These are phyloP conservation scores for Fragum sueziense DNA, from an alignment of 2,888 invertebrate genomes.

Conservation along the genomic window DNA sequence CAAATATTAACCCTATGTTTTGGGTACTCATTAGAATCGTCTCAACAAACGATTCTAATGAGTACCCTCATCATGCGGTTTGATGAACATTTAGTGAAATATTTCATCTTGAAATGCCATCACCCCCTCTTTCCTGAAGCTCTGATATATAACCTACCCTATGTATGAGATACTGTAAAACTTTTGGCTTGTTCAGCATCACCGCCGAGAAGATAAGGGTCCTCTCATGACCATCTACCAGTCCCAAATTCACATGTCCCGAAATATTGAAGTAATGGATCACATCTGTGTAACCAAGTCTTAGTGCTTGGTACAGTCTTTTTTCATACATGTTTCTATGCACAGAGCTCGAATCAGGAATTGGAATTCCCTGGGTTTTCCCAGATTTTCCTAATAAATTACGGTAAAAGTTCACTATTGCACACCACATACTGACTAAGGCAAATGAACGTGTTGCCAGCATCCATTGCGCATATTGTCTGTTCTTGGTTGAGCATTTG, in stretches of 20 bases:
- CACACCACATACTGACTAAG: conserved; percentile 79
- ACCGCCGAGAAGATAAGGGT: conserved; percentile 79
- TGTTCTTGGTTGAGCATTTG: conserved; percentile 77
- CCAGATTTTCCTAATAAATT: conserved; percentile 65
- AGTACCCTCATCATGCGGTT: too few relatives aligned
- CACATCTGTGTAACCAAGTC: conserved; percentile 78
- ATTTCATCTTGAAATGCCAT: too few relatives aligned
- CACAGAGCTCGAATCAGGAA: conserved; percentile 27
- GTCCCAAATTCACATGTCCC: conserved; percentile 68
- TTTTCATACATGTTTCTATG: conserved; percentile 63
- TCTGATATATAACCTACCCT: conserved; percentile 66
- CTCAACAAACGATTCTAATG: too few relatives aligned
- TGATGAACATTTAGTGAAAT: too few relatives aligned
- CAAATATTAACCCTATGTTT: too few relatives aligned
- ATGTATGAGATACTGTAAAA: conserved; percentile 75
- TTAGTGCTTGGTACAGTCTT: conserved; percentile 74
- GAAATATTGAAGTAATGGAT: conserved; percentile 77
- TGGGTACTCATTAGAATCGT: too few relatives aligned
- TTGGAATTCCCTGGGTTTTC: conserved; percentile 27
- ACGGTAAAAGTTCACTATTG: conserved; percentile 79
- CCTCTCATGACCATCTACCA: conserved; percentile 73
- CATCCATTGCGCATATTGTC: conserved; percentile 80
- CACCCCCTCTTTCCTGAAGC: too few relatives aligned
- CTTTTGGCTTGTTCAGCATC: conserved; percentile 77
- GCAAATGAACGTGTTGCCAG: conserved; percentile 79